Conservation (phyloP, 2,113 vertebrate genomes). For the Motacilla tschutschensis region DNA sequence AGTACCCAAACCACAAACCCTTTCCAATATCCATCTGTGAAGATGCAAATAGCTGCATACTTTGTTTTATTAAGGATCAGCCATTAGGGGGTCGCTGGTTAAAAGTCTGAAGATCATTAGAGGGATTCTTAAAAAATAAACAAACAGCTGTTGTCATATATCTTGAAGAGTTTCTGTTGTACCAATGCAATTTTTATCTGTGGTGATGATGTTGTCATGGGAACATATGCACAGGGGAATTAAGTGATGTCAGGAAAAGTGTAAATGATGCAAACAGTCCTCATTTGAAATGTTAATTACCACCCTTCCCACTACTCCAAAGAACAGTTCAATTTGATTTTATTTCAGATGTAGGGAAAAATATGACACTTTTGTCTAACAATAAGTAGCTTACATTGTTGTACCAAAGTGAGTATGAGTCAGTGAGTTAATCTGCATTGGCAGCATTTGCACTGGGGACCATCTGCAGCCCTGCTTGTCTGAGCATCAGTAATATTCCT, state of each 20-base stretch:
- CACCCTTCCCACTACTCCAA: background rate
- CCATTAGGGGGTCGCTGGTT: constrained; percentile 39
- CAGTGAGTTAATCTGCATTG: constrained; percentile 71
- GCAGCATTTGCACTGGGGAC: constrained; percentile 65
- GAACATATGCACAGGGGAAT: constrained; percentile 58
- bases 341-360: constrained; percentile 50
- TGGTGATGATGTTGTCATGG: constrained; percentile 63
- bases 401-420: constrained; percentile 67
- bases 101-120: constrained; percentile 51
- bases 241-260: constrained; percentile 65
- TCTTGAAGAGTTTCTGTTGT: constrained; percentile 57
- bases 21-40: constrained; percentile 35
- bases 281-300: constrained; percentile 63
- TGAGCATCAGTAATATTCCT: constrained; percentile 73
- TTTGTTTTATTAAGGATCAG: constrained; percentile 45
- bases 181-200: constrained; percentile 50
- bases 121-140: constrained; percentile 37
- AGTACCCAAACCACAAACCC: constrained; percentile 37
- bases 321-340: constrained; percentile 44
- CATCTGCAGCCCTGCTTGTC: constrained; percentile 70
- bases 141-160: constrained; percentile 61
- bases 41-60: constrained; percentile 19
- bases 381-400: constrained; percentile 70
- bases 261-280: constrained; percentile 64
- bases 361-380: constrained; percentile 64